Evolutionary conservation across 1,140 invertebrate genomes (phyloP), one percentile per base, ranked within the genome.

Genomic region (Platyscapa corneri): DNA sequence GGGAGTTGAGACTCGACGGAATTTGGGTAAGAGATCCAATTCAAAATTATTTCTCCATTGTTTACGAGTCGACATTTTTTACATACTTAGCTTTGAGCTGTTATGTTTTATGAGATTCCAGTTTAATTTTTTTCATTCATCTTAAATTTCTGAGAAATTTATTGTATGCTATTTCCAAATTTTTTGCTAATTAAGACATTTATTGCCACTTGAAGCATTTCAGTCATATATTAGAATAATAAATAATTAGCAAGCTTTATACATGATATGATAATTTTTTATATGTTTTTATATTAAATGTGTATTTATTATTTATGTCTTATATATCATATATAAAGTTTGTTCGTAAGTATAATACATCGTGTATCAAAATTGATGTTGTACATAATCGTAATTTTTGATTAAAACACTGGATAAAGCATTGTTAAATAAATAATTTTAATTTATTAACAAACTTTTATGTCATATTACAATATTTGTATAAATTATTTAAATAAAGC

Each of bases 21-120:
- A 80, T 56, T 42, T 85, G 60, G 89, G 89, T 91, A 90, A 90
- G 89, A 89, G 82, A 56, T 86, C 39, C 34, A 70, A 86, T 82
- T 86, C 49, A 83, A 78, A 77, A 83, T 87, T 82, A 82, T 82
- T 56, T 85, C 27, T 81, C 37, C 56, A 67, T 49, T 84, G n/a
- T 46, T 77, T 64, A 74, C 53, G 37, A 67, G 56, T 82, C 74
- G 42, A 86, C 78, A 77, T 46, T 70, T 75, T 82, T 82, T 82
- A 64, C 14, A 49, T 76, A 76, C 27, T 74, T 83, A 79, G 53
- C 65, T 79, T 83, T 6, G 20, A 83, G 37, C 1, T 82, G 30
- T 75, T 75, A 78, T 64, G 7, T 72, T 86, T 78, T 72, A 78
- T 34, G 34, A 82, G 34, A 86, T 27, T 72, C n/a, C 67, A 79